These are phyloP conservation scores for Passer domesticus DNA, from an alignment of 2,113 vertebrate species.

Conservation along the genomic window DNA sequence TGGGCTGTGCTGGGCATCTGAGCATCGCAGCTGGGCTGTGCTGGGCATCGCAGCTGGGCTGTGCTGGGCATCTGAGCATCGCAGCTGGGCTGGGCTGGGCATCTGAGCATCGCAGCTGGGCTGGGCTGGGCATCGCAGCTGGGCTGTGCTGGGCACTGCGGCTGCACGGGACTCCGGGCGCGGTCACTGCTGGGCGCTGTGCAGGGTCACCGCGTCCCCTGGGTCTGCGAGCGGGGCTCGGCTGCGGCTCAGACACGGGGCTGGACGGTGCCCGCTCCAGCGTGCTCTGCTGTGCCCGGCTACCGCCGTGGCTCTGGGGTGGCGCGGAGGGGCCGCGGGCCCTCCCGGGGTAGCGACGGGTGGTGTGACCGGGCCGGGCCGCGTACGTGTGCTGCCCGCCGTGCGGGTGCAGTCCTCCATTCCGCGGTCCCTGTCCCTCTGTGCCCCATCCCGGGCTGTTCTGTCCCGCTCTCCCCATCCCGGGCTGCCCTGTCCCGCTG, in stretches of 20 bases:
- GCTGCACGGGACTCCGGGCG: accelerated
- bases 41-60: too few species aligned
- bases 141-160: background rate
- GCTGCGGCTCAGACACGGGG: accelerated
- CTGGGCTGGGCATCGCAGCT: too few species aligned
- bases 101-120: too few species aligned
- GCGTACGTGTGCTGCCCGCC: background rate
- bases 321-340: background rate
- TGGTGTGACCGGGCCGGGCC: too few species aligned
- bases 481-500: too few species aligned
- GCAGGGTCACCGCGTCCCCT: too few species aligned
- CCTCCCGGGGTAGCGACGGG: background rate
- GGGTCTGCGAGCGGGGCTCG: too few species aligned
- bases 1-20: too few species aligned
- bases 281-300: background rate
- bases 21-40: too few species aligned
- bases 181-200: background rate
- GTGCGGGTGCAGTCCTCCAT: background rate
- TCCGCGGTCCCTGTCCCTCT: background rate
- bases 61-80: background rate
- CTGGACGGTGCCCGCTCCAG: accelerated
- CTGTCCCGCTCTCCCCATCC: too few species aligned
- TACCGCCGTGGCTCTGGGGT: background rate
- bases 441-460: background rate
- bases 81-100: background rate